Evolutionary conservation across 2,797 vertebrate species (phyloP), one percentile per base, ranked within the genome.

Genomic region (Semotilus atromaculatus): DNA sequence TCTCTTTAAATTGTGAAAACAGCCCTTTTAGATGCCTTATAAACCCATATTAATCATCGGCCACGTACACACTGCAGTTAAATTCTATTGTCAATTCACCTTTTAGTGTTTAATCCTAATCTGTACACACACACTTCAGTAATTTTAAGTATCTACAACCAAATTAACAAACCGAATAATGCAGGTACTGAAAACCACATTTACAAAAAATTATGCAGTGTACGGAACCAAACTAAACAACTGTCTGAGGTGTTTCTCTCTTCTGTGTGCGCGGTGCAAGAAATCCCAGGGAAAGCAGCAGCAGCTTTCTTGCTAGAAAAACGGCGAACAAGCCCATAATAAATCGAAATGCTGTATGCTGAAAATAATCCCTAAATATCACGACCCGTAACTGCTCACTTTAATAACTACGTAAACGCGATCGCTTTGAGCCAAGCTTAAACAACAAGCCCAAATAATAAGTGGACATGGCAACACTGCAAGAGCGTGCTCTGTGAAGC

Each of bases 11-110:
- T 68, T 48, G 19, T 13, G 48, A 76, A 76, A 83, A 68, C n/a
- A 45, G 64, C 43, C 58, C 51, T 74, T 83, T 81, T 75, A 62
- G 60, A 19, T 26, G 76, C 38, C 14, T 84, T 84, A 13, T 60
- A 84, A 55, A 29, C 75, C 45, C 5, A 10, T 31, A 40, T 79
- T 40, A 72, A 72, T 84, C 23, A 79, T 70, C 29, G 13, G 11
- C 60, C 26, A 62, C 1, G n/a, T 26, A 13, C 11, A 60, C n/a
- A 60, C 58, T 29, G 11, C 58, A 60, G 55, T 7, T 62, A 29
- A 62, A 29, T 29, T 29, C 26, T 1, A 26, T 29, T 62, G n/a
- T 14, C 58, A 16, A 0, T 62, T 62, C n/a, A 29, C 58, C 60
- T 62, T 62, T 60, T 60, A 26, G n/a, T 29, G 13, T 26, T 16